Evolutionary conservation across 2,797 vertebrate genomes (phyloP).

Genomic region (Arnoldichthys spilopterus): DNA sequence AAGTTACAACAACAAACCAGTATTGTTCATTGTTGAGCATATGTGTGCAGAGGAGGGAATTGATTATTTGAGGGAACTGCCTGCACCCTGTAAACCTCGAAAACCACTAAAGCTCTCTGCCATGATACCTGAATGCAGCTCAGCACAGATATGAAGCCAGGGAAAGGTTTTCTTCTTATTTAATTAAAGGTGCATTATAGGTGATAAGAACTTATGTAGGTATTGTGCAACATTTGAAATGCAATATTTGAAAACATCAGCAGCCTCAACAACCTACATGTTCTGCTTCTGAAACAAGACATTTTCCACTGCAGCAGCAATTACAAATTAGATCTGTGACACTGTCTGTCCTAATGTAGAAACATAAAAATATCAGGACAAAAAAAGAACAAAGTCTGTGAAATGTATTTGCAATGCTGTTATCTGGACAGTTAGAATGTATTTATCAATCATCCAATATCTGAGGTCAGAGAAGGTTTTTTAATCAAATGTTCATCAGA

Average conservation of each 20-base stretch:
- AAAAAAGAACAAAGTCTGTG: too few species aligned
- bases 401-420: too few species aligned
- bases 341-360: too few species aligned
- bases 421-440: too few species aligned
- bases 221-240: constrained; percentile 2
- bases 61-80: constrained; percentile 68
- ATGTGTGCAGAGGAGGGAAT: constrained; percentile 70
- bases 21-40: constrained; percentile 54
- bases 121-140: not conserved
- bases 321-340: too few species aligned
- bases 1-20: constrained; percentile 16
- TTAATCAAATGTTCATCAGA: too few species aligned
- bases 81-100: not conserved
- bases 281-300: not conserved
- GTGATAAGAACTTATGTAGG: not conserved
- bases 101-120: not conserved
- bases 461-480: too few species aligned
- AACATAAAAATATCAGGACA: too few species aligned
- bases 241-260: not conserved
- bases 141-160: not conserved
- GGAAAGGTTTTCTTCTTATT: not conserved
- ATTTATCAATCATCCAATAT: too few species aligned
- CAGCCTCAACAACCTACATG: not conserved
- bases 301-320: not conserved
- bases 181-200: not conserved